Base-by-base conservation (phyloP, 2,888 invertebrate genomes). In the Protonemura montana region DNA sequence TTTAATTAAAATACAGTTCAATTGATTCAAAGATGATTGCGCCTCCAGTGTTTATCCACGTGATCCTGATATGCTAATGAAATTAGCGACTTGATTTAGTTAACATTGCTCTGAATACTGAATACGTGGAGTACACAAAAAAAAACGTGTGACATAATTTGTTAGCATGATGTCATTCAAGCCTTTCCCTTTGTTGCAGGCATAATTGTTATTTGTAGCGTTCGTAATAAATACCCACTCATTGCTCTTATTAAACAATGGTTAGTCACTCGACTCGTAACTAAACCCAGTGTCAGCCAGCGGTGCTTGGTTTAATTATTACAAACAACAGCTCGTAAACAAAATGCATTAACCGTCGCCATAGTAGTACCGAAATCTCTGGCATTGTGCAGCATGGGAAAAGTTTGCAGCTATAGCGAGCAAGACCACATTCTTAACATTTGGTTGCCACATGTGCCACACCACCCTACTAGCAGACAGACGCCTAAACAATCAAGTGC, bases 211-310 rank as follows among this genome's bases (percentile, higher is more conserved):
- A 21, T 59, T 13, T 21, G 59, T 59, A 59, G 21, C 59, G 10
- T 59, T 59, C 21, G 59, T 59, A 59, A 59, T 59, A 59, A 59
- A 59, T 59, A 59, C 59, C 59, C 59, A 59, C 59, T 59, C 59
- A 59, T 59, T 59, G 59, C 16, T 59, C 59, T 59, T 59, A 21
- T 59, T 59, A 35, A 59, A 59, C 59, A 59, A 59, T 10, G 59
- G 59, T 59, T 59, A 59, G 59, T 59, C 59, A 59, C 59, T 16
- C 7, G 21, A 21, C 59, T 59, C 59, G 59, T 59, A 21, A 41
- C 41, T 21, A 21, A 59, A 59, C 59, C 21, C 7, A 2, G 21
- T 21, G 3, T 35, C 59, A 21, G 13, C 59, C 21, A 59, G 59
- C 21, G 59, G 16, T n/a, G n/a, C n/a, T n/a, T n/a, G 59, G 59